phyloP scores from a whole-genome alignment of 2,888 invertebrate species.

The Patella pellucida region DNA sequence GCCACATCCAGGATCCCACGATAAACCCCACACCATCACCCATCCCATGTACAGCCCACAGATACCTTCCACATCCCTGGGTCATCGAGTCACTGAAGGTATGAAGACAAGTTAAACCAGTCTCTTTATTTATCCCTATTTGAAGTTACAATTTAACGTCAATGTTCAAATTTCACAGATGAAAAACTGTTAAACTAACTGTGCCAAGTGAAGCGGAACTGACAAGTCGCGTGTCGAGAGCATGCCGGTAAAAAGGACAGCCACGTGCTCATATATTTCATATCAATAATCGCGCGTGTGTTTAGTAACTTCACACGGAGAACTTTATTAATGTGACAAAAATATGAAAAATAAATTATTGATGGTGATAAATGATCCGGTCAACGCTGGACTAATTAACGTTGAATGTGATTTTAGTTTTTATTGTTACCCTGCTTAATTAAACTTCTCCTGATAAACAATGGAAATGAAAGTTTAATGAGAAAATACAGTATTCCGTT shows the following conservation, averaged over 20 bases:
- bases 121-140: too few species aligned
- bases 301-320: background rate
- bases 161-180: too few species aligned
- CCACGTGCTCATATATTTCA: background rate
- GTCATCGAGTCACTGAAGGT: too few species aligned
- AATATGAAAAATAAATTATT: background rate
- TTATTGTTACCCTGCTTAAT: background rate
- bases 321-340: background rate
- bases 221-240: background rate
- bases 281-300: background rate
- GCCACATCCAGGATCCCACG: background rate
- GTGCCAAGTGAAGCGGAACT: conserved; percentile 3
- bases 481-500: background rate
- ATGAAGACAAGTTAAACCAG: too few species aligned
- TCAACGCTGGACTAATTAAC: background rate
- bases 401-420: background rate
- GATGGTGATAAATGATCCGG: background rate
- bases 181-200: too few species aligned
- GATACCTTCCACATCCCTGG: background rate
- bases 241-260: background rate
- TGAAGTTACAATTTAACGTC: too few species aligned
- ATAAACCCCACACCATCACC: conserved; percentile 6
- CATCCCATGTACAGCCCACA: conserved; percentile 5
- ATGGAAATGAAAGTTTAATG: too few species aligned
- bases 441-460: too few species aligned